Conservation (phyloP, 2,888 invertebrate species). For the Cremastinae sp. region DNA sequence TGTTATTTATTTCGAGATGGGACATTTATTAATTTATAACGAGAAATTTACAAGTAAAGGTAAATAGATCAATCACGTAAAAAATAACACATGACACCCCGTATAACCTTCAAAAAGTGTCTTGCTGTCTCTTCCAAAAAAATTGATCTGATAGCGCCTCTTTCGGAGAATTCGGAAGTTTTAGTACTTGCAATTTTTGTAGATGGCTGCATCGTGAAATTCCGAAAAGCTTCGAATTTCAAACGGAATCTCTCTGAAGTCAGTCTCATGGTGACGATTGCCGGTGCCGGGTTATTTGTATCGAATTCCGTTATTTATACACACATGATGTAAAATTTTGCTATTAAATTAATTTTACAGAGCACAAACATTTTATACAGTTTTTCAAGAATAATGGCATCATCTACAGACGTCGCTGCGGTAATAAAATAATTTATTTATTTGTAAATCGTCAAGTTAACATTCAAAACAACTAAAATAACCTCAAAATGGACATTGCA, state of each 20-base stretch:
- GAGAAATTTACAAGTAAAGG: neutral
- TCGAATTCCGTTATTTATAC: no score
- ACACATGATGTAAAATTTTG: no score
- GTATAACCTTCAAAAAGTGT: conserved; percentile 4
- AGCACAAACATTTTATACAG: conserved; percentile 12
- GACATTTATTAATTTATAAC: neutral
- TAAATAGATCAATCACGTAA: neutral
- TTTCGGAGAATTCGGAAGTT: conserved; percentile 21
- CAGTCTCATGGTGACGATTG: no score
- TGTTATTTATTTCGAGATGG: conserved; percentile 29
- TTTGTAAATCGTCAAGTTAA: conserved; percentile 26
- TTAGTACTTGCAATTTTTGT: neutral
- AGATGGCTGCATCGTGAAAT: no score
- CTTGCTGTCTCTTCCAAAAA: conserved; percentile 18
- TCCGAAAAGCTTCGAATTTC: no score
- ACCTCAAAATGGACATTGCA: neutral
- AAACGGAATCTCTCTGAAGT: no score
- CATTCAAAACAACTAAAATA: conserved; percentile 50
- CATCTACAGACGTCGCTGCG: conserved; percentile 74
- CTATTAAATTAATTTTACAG: no score
- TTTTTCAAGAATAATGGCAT: conserved; percentile 68
- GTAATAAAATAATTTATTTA: conserved; percentile 64
- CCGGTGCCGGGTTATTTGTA: no score
- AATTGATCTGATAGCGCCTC: neutral
- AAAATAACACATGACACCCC: no score